These are phyloP conservation scores for Protophormia terraenovae DNA, from an alignment of 2,888 invertebrate species.

Conservation along the genomic window DNA sequence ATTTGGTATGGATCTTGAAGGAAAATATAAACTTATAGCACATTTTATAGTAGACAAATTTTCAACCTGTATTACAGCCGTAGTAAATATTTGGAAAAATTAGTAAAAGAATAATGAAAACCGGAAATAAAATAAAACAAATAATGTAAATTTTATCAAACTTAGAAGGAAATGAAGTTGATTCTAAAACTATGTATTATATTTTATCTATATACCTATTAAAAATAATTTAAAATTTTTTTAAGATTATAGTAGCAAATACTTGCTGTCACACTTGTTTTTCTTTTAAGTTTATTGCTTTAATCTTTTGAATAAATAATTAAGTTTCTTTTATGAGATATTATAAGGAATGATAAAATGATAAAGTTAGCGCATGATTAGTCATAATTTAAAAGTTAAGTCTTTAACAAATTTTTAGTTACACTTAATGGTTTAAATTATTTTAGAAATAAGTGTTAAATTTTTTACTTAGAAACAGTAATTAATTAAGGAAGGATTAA, in stretches of 20 bases:
- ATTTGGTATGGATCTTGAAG: neutral
- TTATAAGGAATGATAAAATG: neutral
- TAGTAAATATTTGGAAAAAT: conserved; percentile 53
- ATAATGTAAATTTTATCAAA: neutral
- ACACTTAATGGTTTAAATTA: no score
- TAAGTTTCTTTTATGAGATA: neutral
- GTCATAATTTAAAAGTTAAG: neutral
- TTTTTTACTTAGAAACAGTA: no score
- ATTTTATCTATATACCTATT: no score
- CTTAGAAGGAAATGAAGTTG: no score
- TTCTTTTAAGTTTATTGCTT: neutral
- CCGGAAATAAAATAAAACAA: neutral
- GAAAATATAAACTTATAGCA: conserved; percentile 46
- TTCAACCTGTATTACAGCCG: conserved; percentile 9
- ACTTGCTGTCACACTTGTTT: no score
- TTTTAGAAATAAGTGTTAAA: no score
- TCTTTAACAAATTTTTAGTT: no score
- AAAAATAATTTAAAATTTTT: neutral
- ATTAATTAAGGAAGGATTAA: no score
- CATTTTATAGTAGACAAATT: conserved; percentile 18
- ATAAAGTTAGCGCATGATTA: neutral
- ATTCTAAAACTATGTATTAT: no score
- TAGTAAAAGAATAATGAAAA: neutral
- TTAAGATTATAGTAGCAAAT: no score
- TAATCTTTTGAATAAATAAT: neutral